Conservation (phyloP, 2,888 invertebrate genomes). For the Nomada lathburiana region DNA sequence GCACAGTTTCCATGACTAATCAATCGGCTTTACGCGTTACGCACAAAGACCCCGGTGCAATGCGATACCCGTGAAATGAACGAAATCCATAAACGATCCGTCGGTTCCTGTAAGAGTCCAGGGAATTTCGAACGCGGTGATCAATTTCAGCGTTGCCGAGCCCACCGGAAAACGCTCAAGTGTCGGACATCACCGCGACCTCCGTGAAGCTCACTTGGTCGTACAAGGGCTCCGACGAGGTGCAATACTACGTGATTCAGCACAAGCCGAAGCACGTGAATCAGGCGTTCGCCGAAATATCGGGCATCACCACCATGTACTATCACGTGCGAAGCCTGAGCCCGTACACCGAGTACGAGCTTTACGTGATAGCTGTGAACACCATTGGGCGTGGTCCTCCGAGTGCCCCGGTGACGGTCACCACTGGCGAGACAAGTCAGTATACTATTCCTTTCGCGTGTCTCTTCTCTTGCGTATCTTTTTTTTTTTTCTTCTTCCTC, state of each 20-base stretch:
- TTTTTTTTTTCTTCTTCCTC: neutral
- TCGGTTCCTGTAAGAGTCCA: neutral
- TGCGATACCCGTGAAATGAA: neutral
- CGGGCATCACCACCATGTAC: slow-evolving; percentile 96
- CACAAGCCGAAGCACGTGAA: slow-evolving; percentile 98
- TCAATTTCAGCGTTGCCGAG: slow-evolving; percentile 92
- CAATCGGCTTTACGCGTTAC: slow-evolving; percentile 54
- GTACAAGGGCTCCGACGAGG: slow-evolving; percentile 94
- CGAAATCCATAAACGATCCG: too few species aligned
- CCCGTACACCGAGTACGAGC: slow-evolving; percentile 98
- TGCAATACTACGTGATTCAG: slow-evolving; percentile 98
- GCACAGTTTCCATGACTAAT: slow-evolving; percentile 41
- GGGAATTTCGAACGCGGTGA: neutral
- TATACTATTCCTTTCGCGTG: slow-evolving; percentile 60
- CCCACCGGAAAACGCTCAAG: slow-evolving; percentile 94
- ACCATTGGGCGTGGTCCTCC: slow-evolving; percentile 96
- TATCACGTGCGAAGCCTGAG: slow-evolving; percentile 95
- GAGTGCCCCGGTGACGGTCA: slow-evolving; percentile 94
- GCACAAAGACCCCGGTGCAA: neutral
- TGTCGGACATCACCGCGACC: slow-evolving; percentile 97
- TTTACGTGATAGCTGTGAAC: slow-evolving; percentile 98
- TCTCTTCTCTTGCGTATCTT: neutral
- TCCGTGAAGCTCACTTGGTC: slow-evolving; percentile 97
- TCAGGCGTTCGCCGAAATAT: slow-evolving; percentile 96
- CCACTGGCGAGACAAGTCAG: slow-evolving; percentile 98